These are phyloP conservation scores for Champsocephalus gunnari DNA, from an alignment of 2,797 vertebrate species.

Conservation along the genomic window DNA sequence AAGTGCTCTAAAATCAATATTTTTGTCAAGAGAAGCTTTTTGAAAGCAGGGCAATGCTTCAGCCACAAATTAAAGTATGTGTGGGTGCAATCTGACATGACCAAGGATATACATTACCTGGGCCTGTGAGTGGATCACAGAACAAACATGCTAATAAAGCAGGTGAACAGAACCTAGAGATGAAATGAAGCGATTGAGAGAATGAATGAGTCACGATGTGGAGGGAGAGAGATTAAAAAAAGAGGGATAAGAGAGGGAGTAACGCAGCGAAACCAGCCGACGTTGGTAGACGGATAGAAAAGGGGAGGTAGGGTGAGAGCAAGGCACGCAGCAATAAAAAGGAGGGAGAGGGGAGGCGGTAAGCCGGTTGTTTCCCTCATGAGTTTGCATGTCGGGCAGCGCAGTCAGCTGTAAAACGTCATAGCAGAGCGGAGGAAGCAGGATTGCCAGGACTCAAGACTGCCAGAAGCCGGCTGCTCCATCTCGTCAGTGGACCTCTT, in stretches of 20 bases:
- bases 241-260: conserved; percentile 27
- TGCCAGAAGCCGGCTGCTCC: conserved; percentile 59
- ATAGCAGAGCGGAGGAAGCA: conserved; percentile 60
- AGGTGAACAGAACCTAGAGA: conserved; percentile 30
- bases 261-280: conserved; percentile 22
- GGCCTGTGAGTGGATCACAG: neutral
- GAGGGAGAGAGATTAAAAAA: conserved; percentile 31
- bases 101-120: neutral
- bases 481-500: conserved; percentile 44
- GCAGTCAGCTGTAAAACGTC: conserved; percentile 74
- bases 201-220: conserved; percentile 60
- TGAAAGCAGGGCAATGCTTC: neutral
- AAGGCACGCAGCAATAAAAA: conserved; percentile 57
- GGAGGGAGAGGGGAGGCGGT: conserved; percentile 23
- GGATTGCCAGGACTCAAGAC: conserved; percentile 58
- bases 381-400: conserved; percentile 61
- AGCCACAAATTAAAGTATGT: conserved; percentile 21
- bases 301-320: conserved; percentile 53
- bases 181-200: conserved; percentile 20
- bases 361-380: conserved; percentile 60
- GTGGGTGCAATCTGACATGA: conserved; percentile 44
- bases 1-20: conserved; percentile 21
- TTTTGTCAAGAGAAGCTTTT: neutral
- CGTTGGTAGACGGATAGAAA: conserved; percentile 30
- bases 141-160: conserved; percentile 20